Evolutionary conservation across 2,113 vertebrate species (phyloP), one percentile per base, ranked within the genome.

Genomic region (Ptilonorhynchus violaceus): DNA sequence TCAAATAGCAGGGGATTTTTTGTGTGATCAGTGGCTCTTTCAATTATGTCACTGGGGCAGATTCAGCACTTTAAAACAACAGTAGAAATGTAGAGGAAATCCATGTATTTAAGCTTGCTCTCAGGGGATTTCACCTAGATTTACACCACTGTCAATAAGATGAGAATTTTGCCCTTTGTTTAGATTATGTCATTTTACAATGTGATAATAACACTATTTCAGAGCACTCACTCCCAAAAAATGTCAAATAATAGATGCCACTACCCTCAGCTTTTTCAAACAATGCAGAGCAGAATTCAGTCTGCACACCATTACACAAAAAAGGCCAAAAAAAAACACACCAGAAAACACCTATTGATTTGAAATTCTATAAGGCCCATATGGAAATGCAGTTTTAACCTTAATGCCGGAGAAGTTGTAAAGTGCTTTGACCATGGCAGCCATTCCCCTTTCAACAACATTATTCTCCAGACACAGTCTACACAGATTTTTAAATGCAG

Each of bases 21-120:
- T 53, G 39, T 86, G 46, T 74, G 64, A 80, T 81, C 52, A 60
- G 33, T 84, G 68, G 79, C 60, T 96, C 72, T 92, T 94, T 85
- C 93, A 88, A 66, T 69, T 88, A 86, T 88, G 78, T 68, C 66
- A 68, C n/a, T 42, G 13, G 15, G 50, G 33, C 50, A 78, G 78
- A 92, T 77, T 88, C 85, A 92, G 72, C 9, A 5, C 63, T 63
- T 79, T 59, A 73, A 84, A 92, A 82, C 58, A 89, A 87, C 77
- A 95, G 44, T 30, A 75, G 37, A 92, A 93, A 67, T 15, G 37
- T 55, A 84, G 47, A 88, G 76, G 66, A 96, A 94, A 93, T 85
- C 55, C n/a, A 0, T 11, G 13, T 46, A 58, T 85, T 88, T 90
- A 85, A 22, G 37, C 76, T 78, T 63, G 77, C 39, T 76, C 88